phyloP scores from a whole-genome alignment of 2,113 vertebrate genomes.

The Lophura nycthemera region DNA sequence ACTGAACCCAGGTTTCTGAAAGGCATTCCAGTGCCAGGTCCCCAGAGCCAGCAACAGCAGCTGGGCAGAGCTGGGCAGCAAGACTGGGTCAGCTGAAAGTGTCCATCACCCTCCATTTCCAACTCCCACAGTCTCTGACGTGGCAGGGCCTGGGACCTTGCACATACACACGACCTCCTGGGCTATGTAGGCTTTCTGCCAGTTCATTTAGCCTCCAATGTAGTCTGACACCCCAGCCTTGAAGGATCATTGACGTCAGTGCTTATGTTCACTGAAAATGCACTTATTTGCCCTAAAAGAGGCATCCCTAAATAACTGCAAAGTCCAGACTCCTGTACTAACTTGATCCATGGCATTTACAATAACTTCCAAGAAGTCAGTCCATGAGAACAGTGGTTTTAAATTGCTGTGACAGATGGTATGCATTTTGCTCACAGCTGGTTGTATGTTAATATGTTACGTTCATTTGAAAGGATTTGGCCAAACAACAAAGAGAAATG shows the following conservation, averaged over 20 bases:
- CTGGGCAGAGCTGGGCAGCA: background rate
- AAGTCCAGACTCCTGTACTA: background rate
- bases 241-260: background rate
- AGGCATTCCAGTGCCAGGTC: background rate
- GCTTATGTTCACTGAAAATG: background rate
- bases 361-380: slow-evolving; percentile 20
- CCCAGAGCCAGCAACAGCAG: fast-evolving
- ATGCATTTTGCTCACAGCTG: slow-evolving; percentile 37
- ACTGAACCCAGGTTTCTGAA: background rate
- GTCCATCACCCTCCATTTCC: background rate
- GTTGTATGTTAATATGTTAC: background rate
- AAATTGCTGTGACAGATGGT: slow-evolving; percentile 31
- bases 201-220: background rate
- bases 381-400: slow-evolving; percentile 22
- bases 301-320: background rate
- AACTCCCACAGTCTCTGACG: background rate
- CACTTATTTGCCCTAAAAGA: background rate
- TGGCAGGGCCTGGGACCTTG: background rate
- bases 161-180: fast-evolving
- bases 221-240: background rate
- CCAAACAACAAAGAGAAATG: background rate
- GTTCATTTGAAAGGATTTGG: background rate
- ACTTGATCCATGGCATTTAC: background rate
- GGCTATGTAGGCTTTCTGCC: background rate
- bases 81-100: background rate